Evolutionary conservation across 2,888 invertebrate species (phyloP), one percentile per base, ranked within the genome.

Genomic region (Ceratothoa steindachneri): DNA sequence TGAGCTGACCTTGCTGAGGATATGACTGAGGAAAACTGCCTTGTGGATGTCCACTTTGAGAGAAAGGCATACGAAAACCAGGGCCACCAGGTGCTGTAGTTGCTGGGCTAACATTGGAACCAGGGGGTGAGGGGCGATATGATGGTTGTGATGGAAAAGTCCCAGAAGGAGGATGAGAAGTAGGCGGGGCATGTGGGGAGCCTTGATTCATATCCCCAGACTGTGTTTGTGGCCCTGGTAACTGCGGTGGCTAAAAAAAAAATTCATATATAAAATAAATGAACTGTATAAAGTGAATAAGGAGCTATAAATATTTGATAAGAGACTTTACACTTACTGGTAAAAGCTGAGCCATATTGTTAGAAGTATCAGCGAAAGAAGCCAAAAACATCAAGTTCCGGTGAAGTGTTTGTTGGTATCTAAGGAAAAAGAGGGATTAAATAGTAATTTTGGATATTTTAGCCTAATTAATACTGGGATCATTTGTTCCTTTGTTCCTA

Each of bases 331-430:
- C n/a, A n/a, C n/a, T n/a, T n/a, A 95, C 95, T 82, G 96, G 96
- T 83, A 96, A 86, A 81, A 95, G 88, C 73, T 91, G 89, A 83
- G 93, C 92, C 80, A 96, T 91, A 85, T 95, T 96, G 86, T 95
- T 95, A 83, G 92, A 93, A 22, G 94, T 91, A 87, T 99, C 98
- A n/a, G 97, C 97, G 76, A 98, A 89, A 29, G 95, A 94, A 7
- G 97, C 97, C 81, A 99, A 87, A 85, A 96, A 97, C 0, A 97
- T 93, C 77, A 99, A 88, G 86, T 99, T 99, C 81, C 97, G 88
- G 84, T 99, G 98, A 80, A 99, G 86, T 79, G 93, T 89, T 85
- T 96, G 93, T 84, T 97, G 97, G 84, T 94, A 89, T 80, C 88
- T 88, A n/a, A n/a, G n/a, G 77, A 30, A 30, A 31, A 27, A 24